A percentile compares a stretch with the other conserved stretches of the same genome.
Conservation (phyloP, 2,888 invertebrate species). For the Mythimna albipuncta region DNA sequence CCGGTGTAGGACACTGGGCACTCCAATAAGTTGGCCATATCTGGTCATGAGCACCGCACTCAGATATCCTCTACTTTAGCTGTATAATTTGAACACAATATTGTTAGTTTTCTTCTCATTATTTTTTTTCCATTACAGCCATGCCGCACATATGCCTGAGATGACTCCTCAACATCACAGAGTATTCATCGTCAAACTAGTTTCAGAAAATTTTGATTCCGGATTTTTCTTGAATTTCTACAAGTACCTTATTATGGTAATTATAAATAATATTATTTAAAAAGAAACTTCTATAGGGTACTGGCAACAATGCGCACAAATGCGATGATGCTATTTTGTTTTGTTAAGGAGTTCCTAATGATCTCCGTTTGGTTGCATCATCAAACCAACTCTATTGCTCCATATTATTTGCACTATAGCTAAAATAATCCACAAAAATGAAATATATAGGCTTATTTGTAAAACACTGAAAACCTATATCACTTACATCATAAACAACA, state of each 20-base stretch:
- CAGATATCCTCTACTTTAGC: no score
- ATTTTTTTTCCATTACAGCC: constrained; percentile 47
- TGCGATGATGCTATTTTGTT: neutral
- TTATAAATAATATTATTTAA: constrained; percentile 26
- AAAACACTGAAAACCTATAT: no score
- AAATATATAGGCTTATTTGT: no score
- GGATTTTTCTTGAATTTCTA: constrained; percentile 57
- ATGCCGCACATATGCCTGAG: constrained; percentile 60
- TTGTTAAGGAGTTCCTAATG: neutral
- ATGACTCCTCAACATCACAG: constrained; percentile 68
- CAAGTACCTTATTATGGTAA: constrained; percentile 61
- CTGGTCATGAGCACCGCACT: no score
- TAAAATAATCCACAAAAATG: no score
- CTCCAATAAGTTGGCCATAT: no score
- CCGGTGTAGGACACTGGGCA: no score
- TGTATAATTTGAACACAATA: neutral
- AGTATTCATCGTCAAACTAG: constrained; percentile 60
- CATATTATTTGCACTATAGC: no score
- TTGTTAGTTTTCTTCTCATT: neutral
- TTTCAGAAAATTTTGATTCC: constrained; percentile 48
- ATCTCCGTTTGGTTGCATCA: neutral
- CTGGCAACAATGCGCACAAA: neutral
- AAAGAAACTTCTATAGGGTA: neutral
- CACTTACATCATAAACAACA: no score
- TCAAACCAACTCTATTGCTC: no score